Base-by-base conservation (phyloP, 1,140 invertebrate genomes). In the Calephelis virginiensis region DNA sequence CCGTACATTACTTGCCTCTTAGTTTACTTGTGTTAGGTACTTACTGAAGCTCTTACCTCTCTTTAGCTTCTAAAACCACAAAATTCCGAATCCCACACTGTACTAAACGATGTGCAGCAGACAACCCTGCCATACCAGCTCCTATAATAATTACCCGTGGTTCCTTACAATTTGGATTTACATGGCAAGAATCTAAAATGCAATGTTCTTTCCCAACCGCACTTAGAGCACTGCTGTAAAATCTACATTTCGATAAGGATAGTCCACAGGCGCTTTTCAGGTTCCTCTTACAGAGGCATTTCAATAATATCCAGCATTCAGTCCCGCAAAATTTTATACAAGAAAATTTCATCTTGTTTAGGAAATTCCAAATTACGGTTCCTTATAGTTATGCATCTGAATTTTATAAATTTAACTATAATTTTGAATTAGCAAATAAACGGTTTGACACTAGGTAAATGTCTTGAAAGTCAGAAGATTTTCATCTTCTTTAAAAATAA, bases 61-160 rank as follows among this genome's bases (percentile, higher is more conserved):
- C 94, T 47, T 94, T 94, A 10, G 95, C 95, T 91, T 96, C 95
- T 17, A 96, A 81, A 49, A 96, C 86, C 0, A 93, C 92, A 67
- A 96, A 94, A 81, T 95, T 94, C 46, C 91, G 92, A 38, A 96
- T 92, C 9, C 95, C 95, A 80, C 95, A 94, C 72, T 95, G 93
- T 1, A 92, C 84, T 9, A 96, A 90, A 64, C 95, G 91, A 77
- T 95, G 93, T 2, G 95, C 95, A 1, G 95, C 95, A 0, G 95
- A 95, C 2, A 96, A 83, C 2, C 95, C 95, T 0, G 95, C 94
- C 73, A 96, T 94, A n/a, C 95, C 95, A 7, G 94, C 95, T 0
- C 95, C 95, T 13, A 96, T 88, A 12, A 96, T 95, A 1, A 96
- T 93, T 1, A 96, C 92, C 1, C 91, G 92, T n/a, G 95, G 94